Base-by-base conservation (phyloP, 2,113 vertebrate genomes). In the Rhynchomys soricoides region DNA sequence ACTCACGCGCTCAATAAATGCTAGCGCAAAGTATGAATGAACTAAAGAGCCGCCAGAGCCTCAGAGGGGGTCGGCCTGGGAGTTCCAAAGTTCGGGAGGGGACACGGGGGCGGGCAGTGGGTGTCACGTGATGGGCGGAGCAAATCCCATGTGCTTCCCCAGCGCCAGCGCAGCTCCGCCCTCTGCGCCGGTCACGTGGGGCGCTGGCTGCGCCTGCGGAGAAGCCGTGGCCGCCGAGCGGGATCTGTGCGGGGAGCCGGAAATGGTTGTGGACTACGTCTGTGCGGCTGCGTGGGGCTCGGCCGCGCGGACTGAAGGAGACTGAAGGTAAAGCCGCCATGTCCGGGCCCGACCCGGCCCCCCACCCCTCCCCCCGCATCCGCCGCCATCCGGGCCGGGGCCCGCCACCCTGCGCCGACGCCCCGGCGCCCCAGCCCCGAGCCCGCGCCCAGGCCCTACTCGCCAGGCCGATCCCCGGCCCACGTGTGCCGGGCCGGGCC, bases 261-360 rank as follows among this genome's bases (percentile, higher is more conserved):
- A 98, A 98, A 98, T 98, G 98, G 98, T 98, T 97, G 98, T 98
- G 98, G 97, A 98, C 97, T 98, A 98, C 98, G 98, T 97, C 98
- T 98, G 98, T 99, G 98, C 99, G 98, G 98, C 98, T 99, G 99
- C 99, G 99, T 99, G 99, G 99, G 99, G 99, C 98, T 99, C 98
- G 98, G 98, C 97, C 98, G 98, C 98, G 97, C 99, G 99, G 99
- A 99, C 99, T 99, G 98, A 99, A 99, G 99, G 99, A 99, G 99
- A 99, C 98, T 98, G 98, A 98, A 99, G 98, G 98, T 98, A 98
- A 99, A 97, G 97, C 98, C 97, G 97, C 97, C 97, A 98, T 97
- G 97, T 98, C 97, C 96, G 96, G 96, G 97, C 96, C 96, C 97
- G 96, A 96, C 93, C 97, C 96, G 94, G 97, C 96, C 96, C 97